Base-by-base conservation (phyloP, 2,888 invertebrate genomes). In the Fragum sueziense region DNA sequence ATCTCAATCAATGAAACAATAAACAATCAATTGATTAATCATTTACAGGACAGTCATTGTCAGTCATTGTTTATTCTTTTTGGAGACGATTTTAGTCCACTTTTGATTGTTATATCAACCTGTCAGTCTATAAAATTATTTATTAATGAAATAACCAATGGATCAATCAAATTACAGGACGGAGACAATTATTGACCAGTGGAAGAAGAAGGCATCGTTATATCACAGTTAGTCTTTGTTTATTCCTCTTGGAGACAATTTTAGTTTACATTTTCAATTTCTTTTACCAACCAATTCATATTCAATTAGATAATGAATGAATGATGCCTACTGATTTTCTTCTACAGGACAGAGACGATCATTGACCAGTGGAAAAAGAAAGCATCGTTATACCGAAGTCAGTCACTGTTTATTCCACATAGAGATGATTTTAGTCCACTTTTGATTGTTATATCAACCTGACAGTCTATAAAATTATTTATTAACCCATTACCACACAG, bases 101-200 rank as follows among this genome's bases (percentile, higher is more conserved):
- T n/a, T n/a, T n/a, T n/a, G n/a, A n/a, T n/a, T n/a, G n/a, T 11
- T 41, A 9, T 41, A 41, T 41, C 41, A 41, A 41, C 17, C 41
- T 11, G 17, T 41, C 17, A 17, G 17, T 41, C 41, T 11, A 41
- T 6, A 52, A 52, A 52, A 7, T 6, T 9, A 14, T 7, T 52
- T 14, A 52, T 14, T 6, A 9, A 52, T n/a, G 6, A 52, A 6
- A 14, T 22, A 52, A 52, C n/a, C 11, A 52, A 52, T 52, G 6
- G 6, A 52, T 52, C 52, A 52, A 52, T 52, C 52, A 52, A n/a
- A 29, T 92, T 93, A 41, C 91, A 97, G 98, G 91, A 96, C 99
- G 6, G 69, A 74, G 33, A 85, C 82, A 34, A 76, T 93, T n/a
- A 85, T 93, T 41, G 93, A 11, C 41, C 9, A 41, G 7, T 54